Evolutionary conservation across 2,113 vertebrate genomes (phyloP).

Genomic region (Brienomyrus longianalis): DNA sequence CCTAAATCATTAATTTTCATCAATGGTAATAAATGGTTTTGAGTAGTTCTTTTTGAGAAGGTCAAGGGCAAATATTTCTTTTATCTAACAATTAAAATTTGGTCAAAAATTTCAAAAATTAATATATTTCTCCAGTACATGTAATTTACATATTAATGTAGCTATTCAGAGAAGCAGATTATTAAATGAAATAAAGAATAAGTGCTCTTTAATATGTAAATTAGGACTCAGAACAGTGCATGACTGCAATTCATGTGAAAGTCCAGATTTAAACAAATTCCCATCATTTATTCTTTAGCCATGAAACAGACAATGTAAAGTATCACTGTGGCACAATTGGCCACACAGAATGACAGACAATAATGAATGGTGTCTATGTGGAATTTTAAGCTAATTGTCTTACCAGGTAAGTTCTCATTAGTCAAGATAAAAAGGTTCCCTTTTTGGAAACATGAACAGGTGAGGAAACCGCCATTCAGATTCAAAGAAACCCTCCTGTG

Average conservation of each 20-base stretch:
- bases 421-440: neutral
- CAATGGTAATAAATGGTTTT: neutral
- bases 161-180: neutral
- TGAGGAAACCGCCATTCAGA: neutral
- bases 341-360: neutral
- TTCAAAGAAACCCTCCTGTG: neutral
- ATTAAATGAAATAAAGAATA: neutral
- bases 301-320: neutral
- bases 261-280: neutral
- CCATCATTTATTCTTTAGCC: neutral
- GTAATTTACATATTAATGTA: conserved; percentile 1
- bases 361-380: neutral
- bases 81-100: neutral
- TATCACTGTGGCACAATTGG: neutral
- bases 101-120: neutral
- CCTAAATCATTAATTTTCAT: neutral
- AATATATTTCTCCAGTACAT: neutral
- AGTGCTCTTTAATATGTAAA: neutral
- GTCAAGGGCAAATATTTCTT: neutral
- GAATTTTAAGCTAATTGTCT: neutral
- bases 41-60: neutral
- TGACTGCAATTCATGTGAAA: neutral
- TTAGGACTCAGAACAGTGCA: neutral
- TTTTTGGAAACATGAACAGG: neutral
- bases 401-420: neutral